Base-by-base conservation (phyloP, 2,888 invertebrate species). In the Macaria liturata region DNA sequence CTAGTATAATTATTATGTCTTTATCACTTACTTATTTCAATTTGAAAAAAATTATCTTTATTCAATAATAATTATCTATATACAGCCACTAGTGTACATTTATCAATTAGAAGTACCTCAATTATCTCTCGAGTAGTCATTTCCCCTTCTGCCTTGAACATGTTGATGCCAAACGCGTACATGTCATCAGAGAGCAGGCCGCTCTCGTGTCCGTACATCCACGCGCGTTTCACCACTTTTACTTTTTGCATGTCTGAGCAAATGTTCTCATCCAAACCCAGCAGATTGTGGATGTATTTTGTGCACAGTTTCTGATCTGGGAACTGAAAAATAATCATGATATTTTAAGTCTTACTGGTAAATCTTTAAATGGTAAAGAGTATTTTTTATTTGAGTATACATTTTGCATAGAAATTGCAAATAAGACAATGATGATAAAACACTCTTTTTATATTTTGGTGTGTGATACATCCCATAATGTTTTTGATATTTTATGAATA, bases 151-250 rank as follows among this genome's bases (percentile, higher is more conserved):
- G 84, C 52, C 62, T 87, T 88, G 42, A 88, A 66, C 64, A 91
- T 65, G 46, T 85, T 73, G 48, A 91, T 77, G 1, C 91, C 91
- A 77, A 91, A 91, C 5, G 73, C 71, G 65, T 88, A 91, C 87
- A 90, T 87, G 3, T 89, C 83, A 70, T 83, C 81, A 3, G 78
- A 74, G 2, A 91, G 76, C 6, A 90, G 57, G 6, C 81, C 84
- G 71, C 80, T 81, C 43, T 85, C 83, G 62, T 86, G 84, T 0
- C 88, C 88, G 63, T 77, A 84, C 66, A 74, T 73, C 91, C 91
- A 91, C 3, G 88, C 89, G 31, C 80, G 79, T 71, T 88, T 88
- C 4, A 91, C 86, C 1, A 81, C 82, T 46, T 64, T 66, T 47
- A 91, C 80, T 66, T 82, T 90, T 55, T 86, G 82, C 34, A 65